phyloP scores from a whole-genome alignment of 2,113 vertebrate species.

The Ailurus styani region DNA sequence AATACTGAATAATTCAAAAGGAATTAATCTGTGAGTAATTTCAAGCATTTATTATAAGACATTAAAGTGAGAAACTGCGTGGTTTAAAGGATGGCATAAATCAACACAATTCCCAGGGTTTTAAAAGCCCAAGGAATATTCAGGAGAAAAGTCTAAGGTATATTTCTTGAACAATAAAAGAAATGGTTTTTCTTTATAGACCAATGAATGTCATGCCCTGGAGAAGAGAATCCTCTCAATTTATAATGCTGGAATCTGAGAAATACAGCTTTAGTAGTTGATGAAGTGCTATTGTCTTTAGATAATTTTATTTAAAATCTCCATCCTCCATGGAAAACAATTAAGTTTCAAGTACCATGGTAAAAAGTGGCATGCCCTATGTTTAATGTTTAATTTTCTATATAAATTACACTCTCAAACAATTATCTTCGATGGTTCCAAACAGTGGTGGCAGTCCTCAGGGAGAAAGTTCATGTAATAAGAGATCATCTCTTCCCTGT shows the following conservation, averaged over 20 bases:
- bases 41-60: constrained; percentile 9
- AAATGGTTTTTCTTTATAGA: neutral
- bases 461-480: neutral
- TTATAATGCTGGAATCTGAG: neutral
- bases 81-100: neutral
- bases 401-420: neutral
- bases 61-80: neutral
- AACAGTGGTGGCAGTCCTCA: neutral
- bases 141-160: neutral
- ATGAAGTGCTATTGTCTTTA: neutral
- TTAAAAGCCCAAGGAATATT: neutral
- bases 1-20: constrained; percentile 6
- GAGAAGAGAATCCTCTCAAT: neutral
- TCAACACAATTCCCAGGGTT: neutral
- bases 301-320: constrained; percentile 12
- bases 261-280: neutral
- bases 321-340: neutral
- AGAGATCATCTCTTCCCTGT: neutral
- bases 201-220: neutral
- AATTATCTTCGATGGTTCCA: neutral
- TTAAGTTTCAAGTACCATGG: neutral
- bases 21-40: neutral
- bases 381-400: neutral
- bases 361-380: neutral
- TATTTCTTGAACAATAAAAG: neutral